Evolutionary conservation across 1,140 invertebrate genomes (phyloP), one percentile per base, ranked within the genome.

Genomic region (Lordiphosa mommai): DNA sequence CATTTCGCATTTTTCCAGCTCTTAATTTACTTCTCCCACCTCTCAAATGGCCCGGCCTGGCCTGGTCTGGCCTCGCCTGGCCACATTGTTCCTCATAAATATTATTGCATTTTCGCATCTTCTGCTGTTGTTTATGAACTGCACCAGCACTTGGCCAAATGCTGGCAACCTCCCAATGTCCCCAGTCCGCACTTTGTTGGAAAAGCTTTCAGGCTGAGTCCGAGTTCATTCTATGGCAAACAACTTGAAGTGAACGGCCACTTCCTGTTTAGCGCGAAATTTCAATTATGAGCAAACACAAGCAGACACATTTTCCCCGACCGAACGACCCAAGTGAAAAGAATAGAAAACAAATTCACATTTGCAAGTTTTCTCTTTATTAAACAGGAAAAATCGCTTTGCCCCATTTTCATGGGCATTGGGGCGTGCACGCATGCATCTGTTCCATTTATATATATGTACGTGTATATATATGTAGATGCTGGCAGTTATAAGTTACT

Each of bases 201-300:
- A 58, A 67, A 67, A 67, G 61, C 63, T 67, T 67, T 67, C 52
- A 66, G 61, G 37, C 17, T 67, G 27, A 48, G 43, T 41, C 10
- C 29, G 9, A 57, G 61, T 63, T 63, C 46, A 63, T 63, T 63
- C 46, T 8, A 38, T 49, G 34, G 52, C 30, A 17, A 59, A 56
- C 61, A 74, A 76, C 71, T 67, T 67, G 52, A 80, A 80, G 65
- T 80, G 71, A 82, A 68, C 57, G 52, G 71, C 66, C 58, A 72
- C 58, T 76, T 80, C 76, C 76, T 80, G 77, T 80, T 80, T 80
- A 80, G 76, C 77, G 71, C 77, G 77, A 82, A 80, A 80, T 76
- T 80, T 80, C 76, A 84, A 80, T 80, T 80, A 80, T 84, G 77
- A 74, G 43, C 65, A 61, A 74, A 80, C 76, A 76, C 59, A 66